Conservation (phyloP, 2,888 invertebrate genomes). For the Andrena praecox region DNA sequence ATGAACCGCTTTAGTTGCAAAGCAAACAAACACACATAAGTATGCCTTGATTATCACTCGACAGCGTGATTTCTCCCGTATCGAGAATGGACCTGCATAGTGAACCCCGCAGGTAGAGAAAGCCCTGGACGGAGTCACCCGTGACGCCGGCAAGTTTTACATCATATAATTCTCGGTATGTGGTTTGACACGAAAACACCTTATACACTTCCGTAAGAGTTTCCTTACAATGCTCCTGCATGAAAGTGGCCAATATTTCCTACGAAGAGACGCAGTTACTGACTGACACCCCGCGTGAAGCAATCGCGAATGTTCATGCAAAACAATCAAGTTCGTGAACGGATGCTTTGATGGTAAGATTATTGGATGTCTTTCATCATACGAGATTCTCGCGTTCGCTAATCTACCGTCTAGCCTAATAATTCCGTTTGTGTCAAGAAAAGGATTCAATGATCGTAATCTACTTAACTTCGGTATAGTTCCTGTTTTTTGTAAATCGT, state of each 20-base stretch:
- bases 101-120: too few species aligned
- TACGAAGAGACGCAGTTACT: not conserved
- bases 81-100: too few species aligned
- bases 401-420: conserved; percentile 3
- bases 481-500: not conserved
- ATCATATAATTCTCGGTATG: not conserved
- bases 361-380: conserved; percentile 9
- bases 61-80: too few species aligned
- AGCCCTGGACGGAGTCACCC: too few species aligned
- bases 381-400: not conserved
- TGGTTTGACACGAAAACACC: conserved; percentile 18
- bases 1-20: too few species aligned
- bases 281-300: not conserved
- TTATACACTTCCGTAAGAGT: conserved; percentile 6
- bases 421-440: not conserved
- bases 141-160: conserved; percentile 8
- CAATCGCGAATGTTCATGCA: not conserved
- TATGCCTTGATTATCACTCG: too few species aligned
- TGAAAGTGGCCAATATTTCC: conserved; percentile 19
- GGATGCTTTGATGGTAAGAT: not conserved
- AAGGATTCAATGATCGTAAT: not conserved
- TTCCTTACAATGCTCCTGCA: not conserved
- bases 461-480: not conserved
- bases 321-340: not conserved
- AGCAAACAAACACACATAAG: too few species aligned